These are phyloP conservation scores for Sternarchorhynchus goeldii DNA, from an alignment of 2,797 vertebrate genomes.

Conservation along the genomic window DNA sequence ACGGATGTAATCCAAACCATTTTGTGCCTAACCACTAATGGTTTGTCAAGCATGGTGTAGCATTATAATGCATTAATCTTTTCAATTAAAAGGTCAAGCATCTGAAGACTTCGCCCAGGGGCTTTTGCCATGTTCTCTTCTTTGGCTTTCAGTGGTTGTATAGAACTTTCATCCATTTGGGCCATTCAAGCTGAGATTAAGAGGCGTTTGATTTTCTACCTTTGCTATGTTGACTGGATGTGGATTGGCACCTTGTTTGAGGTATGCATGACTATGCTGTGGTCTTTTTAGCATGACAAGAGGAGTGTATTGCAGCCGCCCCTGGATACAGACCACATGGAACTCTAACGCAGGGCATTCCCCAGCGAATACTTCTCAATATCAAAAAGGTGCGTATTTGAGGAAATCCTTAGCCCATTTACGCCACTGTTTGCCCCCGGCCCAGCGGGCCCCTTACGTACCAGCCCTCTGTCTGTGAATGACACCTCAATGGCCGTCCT, in stretches of 20 bases:
- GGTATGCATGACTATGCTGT: constrained; percentile 68
- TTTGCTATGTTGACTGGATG: constrained; percentile 71
- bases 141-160: constrained; percentile 18
- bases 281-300: constrained; percentile 80
- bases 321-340: constrained; percentile 72
- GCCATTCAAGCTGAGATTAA: constrained; percentile 38
- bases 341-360: constrained; percentile 66
- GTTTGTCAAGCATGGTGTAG: constrained; percentile 52
- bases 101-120: constrained; percentile 17
- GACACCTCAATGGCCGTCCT: constrained; percentile 70
- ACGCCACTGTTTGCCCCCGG: constrained; percentile 79
- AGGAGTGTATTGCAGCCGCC: constrained; percentile 69
- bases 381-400: constrained; percentile 79
- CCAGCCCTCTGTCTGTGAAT: constrained; percentile 69
- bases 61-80: constrained; percentile 52
- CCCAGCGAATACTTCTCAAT: constrained; percentile 68
- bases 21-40: constrained; percentile 52
- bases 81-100: constrained; percentile 49
- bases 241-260: constrained; percentile 76
- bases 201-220: constrained; percentile 39
- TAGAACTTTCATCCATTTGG: constrained; percentile 35
- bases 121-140: constrained; percentile 33
- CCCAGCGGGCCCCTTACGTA: constrained; percentile 69
- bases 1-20: constrained; percentile 58
- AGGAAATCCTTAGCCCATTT: constrained; percentile 73